These are phyloP conservation scores for Apamea epomidion DNA, from an alignment of 2,888 invertebrate genomes.

Conservation along the genomic window DNA sequence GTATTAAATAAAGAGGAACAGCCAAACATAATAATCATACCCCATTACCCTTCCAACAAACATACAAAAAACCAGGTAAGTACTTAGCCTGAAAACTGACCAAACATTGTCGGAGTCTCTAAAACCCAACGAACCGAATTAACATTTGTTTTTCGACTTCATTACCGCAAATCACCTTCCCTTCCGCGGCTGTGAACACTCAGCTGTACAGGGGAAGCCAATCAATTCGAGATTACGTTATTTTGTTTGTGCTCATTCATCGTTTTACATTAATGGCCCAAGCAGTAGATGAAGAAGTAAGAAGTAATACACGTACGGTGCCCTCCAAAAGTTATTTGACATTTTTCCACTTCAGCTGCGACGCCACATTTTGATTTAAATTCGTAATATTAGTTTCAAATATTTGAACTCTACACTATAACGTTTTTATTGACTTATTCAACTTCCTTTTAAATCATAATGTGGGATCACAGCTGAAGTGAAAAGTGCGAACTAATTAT, in stretches of 20 bases:
- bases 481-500: too few relatives aligned
- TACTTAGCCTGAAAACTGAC: constrained; percentile 39
- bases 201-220: constrained; percentile 10
- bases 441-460: too few relatives aligned
- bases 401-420: background rate
- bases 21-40: constrained; percentile 14
- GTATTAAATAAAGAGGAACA: constrained; percentile 1
- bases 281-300: background rate
- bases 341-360: background rate
- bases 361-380: background rate
- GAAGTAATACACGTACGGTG: background rate
- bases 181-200: constrained; percentile 28
- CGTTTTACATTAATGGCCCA: background rate
- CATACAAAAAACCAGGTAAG: constrained; percentile 27
- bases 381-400: background rate
- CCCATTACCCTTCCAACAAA: constrained; percentile 25
- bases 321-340: too few relatives aligned
- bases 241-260: constrained; percentile 5
- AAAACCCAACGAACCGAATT: constrained; percentile 49
- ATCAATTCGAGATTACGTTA: constrained; percentile 25
- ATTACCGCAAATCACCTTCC: constrained; percentile 48
- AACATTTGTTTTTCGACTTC: constrained; percentile 55
- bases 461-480: too few relatives aligned
- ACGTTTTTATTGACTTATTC: too few relatives aligned
- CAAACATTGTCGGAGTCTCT: constrained; percentile 38